These are phyloP conservation scores for Sitodiplosis mosellana DNA, from an alignment of 1,140 invertebrate genomes.

Conservation along the genomic window DNA sequence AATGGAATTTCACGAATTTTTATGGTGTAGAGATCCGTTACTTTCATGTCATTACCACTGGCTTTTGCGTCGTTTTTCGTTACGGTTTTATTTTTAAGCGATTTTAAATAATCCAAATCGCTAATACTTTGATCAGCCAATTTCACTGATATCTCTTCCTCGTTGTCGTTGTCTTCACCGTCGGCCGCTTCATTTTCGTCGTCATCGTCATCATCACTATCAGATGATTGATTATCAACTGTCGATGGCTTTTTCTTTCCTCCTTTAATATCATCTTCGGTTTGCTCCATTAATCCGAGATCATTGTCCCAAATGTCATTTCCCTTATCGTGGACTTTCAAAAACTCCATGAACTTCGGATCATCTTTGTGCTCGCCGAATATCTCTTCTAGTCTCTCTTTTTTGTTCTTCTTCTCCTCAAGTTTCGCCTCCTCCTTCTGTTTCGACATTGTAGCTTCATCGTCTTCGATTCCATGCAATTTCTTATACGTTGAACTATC, in stretches of 20 bases:
- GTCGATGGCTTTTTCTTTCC: constrained; percentile 10
- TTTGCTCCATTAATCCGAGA: constrained; percentile 17
- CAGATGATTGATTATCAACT: constrained; percentile 19
- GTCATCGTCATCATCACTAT: constrained; percentile 21
- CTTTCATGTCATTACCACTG: constrained; percentile 11
- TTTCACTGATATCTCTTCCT: constrained; percentile 25
- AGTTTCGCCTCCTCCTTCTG: constrained; percentile 8
- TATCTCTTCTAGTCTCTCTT: constrained; percentile 36
- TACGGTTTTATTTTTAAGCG: constrained; percentile 26
- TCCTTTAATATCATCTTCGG: constrained; percentile 2
- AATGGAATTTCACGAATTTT: constrained; percentile 24
- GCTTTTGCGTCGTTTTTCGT: constrained; percentile 20
- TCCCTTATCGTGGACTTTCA: constrained; percentile 51
- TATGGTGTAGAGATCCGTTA: constrained; percentile 33
- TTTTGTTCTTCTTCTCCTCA: constrained; percentile 28
- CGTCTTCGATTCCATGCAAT: constrained; percentile 18
- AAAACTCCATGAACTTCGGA: constrained; percentile 74
- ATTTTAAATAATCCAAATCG: constrained; percentile 54
- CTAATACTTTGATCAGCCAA: constrained; percentile 45
- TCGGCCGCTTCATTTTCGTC: constrained; percentile 21
- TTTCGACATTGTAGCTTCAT: constrained; percentile 10
- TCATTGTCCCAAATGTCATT: constrained; percentile 56
- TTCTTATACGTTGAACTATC: constrained; percentile 47
- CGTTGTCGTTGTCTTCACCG: constrained; percentile 11
- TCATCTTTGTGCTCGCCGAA: constrained; percentile 66